Percentiles rank a stretch among this genome's conserved stretches.
phyloP scores from a whole-genome alignment of 2,888 invertebrate genomes.

The Drosophila pullipes region DNA sequence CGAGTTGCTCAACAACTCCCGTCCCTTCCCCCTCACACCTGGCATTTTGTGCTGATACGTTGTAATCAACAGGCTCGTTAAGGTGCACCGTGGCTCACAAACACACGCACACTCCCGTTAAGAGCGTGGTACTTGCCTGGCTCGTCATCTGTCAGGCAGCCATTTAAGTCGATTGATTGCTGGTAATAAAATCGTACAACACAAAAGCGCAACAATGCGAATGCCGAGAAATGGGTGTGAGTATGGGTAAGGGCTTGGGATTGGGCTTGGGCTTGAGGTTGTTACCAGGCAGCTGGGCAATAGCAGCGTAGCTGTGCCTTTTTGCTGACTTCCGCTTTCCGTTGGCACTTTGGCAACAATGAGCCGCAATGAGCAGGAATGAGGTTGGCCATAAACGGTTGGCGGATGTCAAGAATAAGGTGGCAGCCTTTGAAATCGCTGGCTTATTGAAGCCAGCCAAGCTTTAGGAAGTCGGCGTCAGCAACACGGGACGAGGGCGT shows the following conservation, averaged over 20 bases:
- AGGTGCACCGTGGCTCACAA: conserved; percentile 29
- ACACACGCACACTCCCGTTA: not conserved
- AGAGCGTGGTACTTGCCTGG: not conserved
- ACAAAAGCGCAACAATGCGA: conserved; percentile 67
- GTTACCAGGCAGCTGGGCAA: not conserved
- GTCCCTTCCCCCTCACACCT: not conserved
- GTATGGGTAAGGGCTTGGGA: not conserved
- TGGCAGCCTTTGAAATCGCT: conserved; percentile 20
- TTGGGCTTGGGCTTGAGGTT: not conserved
- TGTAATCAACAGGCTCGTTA: conserved; percentile 62
- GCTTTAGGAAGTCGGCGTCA: conserved; percentile 31
- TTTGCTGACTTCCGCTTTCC: conserved; percentile 60
- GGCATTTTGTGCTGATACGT: conserved; percentile 17
- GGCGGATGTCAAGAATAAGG: conserved; percentile 51
- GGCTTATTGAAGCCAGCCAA: conserved; percentile 49
- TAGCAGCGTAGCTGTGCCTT: conserved; percentile 9
- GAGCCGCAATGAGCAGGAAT: conserved; percentile 18
- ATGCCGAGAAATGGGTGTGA: conserved; percentile 13
- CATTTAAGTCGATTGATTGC: conserved; percentile 71
- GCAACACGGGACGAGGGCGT: not conserved
- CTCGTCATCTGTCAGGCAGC: conserved; percentile 44
- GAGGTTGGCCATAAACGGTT: conserved; percentile 39
- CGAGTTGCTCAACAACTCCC: not conserved
- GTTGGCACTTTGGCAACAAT: conserved; percentile 70
- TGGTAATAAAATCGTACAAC: conserved; percentile 75